These are phyloP conservation scores for Ochropacha duplaris DNA, from an alignment of 2,888 invertebrate species.

Conservation along the genomic window DNA sequence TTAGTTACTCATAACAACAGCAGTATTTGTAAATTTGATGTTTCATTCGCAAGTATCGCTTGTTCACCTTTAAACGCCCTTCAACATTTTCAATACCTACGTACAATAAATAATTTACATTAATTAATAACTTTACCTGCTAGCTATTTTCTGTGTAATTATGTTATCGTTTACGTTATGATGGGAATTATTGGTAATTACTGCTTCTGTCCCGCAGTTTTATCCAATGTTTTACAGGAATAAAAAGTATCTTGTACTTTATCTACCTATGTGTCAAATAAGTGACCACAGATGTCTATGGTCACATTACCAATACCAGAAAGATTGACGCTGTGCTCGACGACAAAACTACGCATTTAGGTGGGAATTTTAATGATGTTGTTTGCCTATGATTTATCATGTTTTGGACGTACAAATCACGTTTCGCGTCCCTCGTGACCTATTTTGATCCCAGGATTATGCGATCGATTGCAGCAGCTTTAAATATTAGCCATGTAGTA, in stretches of 20 bases:
- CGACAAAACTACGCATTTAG: too few relatives aligned
- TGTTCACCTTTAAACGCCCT: slow-evolving; percentile 59
- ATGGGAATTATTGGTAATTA: background rate
- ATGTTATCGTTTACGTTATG: background rate
- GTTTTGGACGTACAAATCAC: too few relatives aligned
- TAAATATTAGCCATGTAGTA: slow-evolving; percentile 31
- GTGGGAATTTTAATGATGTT: slow-evolving; percentile 11
- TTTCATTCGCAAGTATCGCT: background rate
- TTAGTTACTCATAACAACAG: background rate
- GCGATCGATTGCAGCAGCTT: slow-evolving; percentile 42
- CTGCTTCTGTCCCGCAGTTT: background rate
- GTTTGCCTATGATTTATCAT: slow-evolving; percentile 34
- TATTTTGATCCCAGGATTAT: slow-evolving; percentile 50
- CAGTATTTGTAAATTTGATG: background rate
- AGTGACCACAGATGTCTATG: too few relatives aligned
- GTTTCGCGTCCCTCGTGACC: slow-evolving; percentile 53
- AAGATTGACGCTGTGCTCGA: too few relatives aligned
- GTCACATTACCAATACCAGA: too few relatives aligned
- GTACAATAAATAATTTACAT: background rate
- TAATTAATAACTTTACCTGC: background rate
- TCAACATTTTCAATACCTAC: slow-evolving; percentile 2
- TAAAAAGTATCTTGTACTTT: too few relatives aligned
- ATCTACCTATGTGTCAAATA: too few relatives aligned
- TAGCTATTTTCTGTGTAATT: background rate
- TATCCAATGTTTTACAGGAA: too few relatives aligned